Evolutionary conservation across 2,797 vertebrate genomes (phyloP).

Genomic region (Pantherophis vulpinus): DNA sequence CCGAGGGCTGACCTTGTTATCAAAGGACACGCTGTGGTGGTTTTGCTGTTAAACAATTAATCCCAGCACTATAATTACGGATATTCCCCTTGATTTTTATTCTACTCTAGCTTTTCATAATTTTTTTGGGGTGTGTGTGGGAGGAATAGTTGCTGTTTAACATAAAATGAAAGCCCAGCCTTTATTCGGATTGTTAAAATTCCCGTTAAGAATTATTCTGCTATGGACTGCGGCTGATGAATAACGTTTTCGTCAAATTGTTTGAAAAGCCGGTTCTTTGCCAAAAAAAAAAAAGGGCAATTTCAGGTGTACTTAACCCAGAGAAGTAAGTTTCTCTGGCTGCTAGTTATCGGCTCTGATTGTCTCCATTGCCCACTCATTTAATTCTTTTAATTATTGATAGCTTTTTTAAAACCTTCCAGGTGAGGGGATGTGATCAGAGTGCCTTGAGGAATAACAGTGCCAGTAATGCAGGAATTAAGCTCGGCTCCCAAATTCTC

Average conservation of each 20-base stretch:
- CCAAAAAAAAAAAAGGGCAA: neutral
- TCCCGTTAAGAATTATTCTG: neutral
- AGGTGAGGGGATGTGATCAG: neutral
- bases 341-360: neutral
- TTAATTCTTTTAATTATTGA: neutral
- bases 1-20: conserved; percentile 45
- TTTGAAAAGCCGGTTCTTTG: neutral
- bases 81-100: neutral
- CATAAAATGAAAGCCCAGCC: neutral
- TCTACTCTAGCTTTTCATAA: neutral
- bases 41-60: neutral
- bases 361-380: neutral
- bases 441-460: neutral
- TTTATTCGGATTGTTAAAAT: neutral
- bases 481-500: neutral
- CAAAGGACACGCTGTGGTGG: neutral
- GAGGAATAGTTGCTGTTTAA: neutral
- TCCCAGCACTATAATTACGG: neutral
- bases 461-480: neutral
- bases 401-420: neutral
- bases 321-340: neutral
- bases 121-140: rapidly evolving
- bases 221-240: neutral
- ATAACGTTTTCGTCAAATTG: neutral
- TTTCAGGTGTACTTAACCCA: neutral